Conservation (phyloP, 2,888 invertebrate species). For the Xestia rhomboidea region DNA sequence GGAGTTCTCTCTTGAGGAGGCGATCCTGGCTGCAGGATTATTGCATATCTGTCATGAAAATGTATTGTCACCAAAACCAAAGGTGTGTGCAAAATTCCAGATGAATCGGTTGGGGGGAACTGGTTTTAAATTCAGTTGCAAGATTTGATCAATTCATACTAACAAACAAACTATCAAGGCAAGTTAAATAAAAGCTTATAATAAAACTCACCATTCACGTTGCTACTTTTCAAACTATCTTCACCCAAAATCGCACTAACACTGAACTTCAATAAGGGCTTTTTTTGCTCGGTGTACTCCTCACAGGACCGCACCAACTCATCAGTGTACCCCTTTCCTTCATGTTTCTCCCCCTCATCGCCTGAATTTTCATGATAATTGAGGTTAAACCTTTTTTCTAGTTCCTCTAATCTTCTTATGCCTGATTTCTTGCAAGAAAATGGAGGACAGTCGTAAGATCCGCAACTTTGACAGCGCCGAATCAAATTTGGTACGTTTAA, state of each 20-base stretch:
- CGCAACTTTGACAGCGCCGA: constrained; percentile 90
- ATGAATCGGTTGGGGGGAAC: no score
- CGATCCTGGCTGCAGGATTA: no score
- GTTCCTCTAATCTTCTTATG: constrained; percentile 82
- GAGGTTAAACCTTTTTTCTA: constrained; percentile 86
- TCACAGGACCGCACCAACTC: constrained; percentile 86
- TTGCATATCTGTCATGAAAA: no score
- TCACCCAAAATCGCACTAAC: constrained; percentile 96
- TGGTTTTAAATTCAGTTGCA: no score
- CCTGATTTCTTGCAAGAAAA: constrained; percentile 88
- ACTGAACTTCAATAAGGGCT: constrained; percentile 97
- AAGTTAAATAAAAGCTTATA: no score
- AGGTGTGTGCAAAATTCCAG: no score
- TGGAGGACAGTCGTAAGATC: constrained; percentile 90
- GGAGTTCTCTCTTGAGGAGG: no score
- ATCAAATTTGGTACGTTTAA: constrained; percentile 83
- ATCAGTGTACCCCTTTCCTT: constrained; percentile 79
- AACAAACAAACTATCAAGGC: no score
- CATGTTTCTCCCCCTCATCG: constrained; percentile 79
- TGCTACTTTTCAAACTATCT: constrained; percentile 79
- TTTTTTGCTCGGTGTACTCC: constrained; percentile 87
- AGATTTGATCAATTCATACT: no score
- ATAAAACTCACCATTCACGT: constrained; percentile 81
- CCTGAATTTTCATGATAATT: constrained; percentile 86
- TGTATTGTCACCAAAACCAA: no score